These are phyloP conservation scores for Hartigia nigra DNA, from an alignment of 2,888 invertebrate species.

Conservation along the genomic window DNA sequence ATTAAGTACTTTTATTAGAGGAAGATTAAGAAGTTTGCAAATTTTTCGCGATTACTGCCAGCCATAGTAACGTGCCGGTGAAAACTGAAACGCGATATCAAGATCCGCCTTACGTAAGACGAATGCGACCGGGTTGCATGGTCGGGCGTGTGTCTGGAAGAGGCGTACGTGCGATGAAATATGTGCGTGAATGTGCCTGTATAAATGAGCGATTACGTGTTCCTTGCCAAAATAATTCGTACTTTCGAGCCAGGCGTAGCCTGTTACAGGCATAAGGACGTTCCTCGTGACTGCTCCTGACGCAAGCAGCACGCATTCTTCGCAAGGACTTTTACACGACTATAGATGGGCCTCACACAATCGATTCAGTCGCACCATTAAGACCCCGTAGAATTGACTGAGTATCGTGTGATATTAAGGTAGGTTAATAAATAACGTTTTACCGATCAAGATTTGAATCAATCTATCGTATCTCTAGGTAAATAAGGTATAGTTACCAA, in stretches of 20 bases:
- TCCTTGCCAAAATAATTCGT: not conserved
- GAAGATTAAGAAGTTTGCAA: not conserved
- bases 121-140: not conserved
- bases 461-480: not conserved
- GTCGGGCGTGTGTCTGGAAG: not conserved
- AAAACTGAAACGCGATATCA: constrained; percentile 39
- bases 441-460: not conserved
- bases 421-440: not conserved
- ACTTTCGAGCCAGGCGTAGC: not conserved
- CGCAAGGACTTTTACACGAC: constrained; percentile 34
- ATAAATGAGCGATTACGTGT: not conserved
- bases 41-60: not conserved
- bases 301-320: constrained; percentile 34
- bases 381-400: not conserved
- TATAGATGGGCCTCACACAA: not conserved
- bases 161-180: not conserved
- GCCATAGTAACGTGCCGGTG: constrained; percentile 21
- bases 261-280: not conserved
- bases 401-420: not conserved
- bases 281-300: constrained; percentile 7
- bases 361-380: not conserved
- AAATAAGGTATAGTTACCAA: not conserved
- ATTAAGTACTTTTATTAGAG: not conserved
- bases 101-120: constrained; percentile 43
- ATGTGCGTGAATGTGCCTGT: not conserved